Conservation (phyloP, 2,888 invertebrate genomes). For the Panzeria rudis region DNA sequence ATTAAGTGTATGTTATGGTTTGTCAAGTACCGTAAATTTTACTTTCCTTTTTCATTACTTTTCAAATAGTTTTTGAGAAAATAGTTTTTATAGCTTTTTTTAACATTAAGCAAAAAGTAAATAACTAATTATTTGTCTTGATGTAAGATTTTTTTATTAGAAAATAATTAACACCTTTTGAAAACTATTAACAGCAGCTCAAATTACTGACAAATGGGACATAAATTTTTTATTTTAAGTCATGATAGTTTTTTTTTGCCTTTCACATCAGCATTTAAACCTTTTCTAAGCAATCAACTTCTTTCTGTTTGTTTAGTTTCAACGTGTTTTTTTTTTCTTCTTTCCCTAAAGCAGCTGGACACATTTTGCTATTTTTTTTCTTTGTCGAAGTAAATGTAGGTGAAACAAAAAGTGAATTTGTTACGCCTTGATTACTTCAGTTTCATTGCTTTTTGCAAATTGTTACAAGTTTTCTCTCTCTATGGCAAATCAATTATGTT, state of each 20-base stretch:
- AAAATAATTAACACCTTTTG: slow-evolving; percentile 70
- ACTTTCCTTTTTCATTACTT: not conserved
- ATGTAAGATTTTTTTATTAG: slow-evolving; percentile 49
- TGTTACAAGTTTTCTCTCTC: slow-evolving; percentile 18
- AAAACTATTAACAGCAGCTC: slow-evolving; percentile 56
- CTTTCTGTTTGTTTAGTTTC: slow-evolving; percentile 19
- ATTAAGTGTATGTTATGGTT: slow-evolving; percentile 43
- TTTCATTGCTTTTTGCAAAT: slow-evolving; percentile 41
- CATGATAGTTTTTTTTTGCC: not conserved
- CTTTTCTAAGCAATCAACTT: slow-evolving; percentile 11
- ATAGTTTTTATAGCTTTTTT: slow-evolving; percentile 13
- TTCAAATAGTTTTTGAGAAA: not conserved
- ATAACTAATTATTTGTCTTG: slow-evolving; percentile 4
- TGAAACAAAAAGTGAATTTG: slow-evolving; percentile 60
- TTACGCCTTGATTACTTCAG: slow-evolving; percentile 62
- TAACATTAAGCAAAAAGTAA: not conserved
- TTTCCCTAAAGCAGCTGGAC: slow-evolving; percentile 48
- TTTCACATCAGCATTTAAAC: slow-evolving; percentile 4
- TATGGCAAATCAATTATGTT: slow-evolving; percentile 64
- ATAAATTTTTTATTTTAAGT: slow-evolving; percentile 15
- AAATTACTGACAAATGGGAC: not conserved
- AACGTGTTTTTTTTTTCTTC: slow-evolving; percentile 2
- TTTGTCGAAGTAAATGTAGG: slow-evolving; percentile 3
- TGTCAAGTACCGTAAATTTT: slow-evolving; percentile 47
- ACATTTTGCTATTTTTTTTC: not conserved